Evolutionary conservation across 2,113 vertebrate genomes (phyloP).

Genomic region (Oophaga pumilio): DNA sequence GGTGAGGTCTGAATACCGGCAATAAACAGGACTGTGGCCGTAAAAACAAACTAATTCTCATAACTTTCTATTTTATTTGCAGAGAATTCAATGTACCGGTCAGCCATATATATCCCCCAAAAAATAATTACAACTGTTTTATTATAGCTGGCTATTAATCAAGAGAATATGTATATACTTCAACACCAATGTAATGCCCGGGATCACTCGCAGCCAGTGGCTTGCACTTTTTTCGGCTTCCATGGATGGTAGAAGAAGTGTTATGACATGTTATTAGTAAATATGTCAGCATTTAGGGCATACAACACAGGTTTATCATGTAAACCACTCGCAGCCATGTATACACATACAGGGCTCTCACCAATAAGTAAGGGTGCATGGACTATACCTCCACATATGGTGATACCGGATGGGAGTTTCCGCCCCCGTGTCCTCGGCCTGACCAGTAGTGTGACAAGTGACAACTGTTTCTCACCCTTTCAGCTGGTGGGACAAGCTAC

Average conservation of each 20-base stretch:
- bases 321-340: background rate
- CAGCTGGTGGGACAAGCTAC: conserved; percentile 50
- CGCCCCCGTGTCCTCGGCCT: background rate
- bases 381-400: background rate
- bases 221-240: background rate
- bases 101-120: too few species aligned
- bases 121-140: too few species aligned
- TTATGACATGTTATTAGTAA: background rate
- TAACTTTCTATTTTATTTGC: too few species aligned
- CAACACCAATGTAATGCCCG: background rate
- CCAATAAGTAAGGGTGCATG: background rate
- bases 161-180: background rate
- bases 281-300: background rate
- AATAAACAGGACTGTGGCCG: background rate
- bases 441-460: conserved; percentile 35
- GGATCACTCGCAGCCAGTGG: background rate
- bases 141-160: background rate
- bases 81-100: too few species aligned
- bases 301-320: background rate
- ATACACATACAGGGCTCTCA: background rate
- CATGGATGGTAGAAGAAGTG: background rate
- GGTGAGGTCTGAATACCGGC: background rate
- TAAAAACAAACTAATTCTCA: background rate
- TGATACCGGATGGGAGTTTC: background rate
- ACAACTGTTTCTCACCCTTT: conserved; percentile 64